Conservation (phyloP, 2,797 vertebrate genomes). For the Serranus cabrilla region DNA sequence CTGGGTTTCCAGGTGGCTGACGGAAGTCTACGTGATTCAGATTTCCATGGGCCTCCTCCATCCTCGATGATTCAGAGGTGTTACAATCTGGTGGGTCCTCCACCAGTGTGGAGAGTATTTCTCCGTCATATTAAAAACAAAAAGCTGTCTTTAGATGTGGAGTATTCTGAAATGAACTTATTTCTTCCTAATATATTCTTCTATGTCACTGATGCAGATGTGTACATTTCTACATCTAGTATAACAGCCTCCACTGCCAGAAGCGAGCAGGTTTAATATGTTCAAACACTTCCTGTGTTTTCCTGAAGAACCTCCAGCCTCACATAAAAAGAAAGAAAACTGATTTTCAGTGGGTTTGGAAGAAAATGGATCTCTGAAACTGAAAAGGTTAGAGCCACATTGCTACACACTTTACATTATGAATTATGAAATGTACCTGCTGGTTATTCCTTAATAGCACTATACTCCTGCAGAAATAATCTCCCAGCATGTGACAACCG, state of each 20-base stretch:
- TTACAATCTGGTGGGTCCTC: not conserved
- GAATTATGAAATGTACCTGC: not conserved
- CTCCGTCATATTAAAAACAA: not conserved
- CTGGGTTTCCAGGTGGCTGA: not conserved
- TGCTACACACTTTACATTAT: not conserved
- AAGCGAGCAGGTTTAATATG: constrained; percentile 54
- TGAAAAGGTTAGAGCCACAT: not conserved
- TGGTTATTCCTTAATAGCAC: too few relatives aligned
- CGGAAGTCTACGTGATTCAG: not conserved
- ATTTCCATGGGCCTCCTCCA: not conserved
- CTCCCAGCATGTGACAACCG: not conserved
- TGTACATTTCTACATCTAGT: not conserved
- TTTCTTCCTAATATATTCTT: too few relatives aligned
- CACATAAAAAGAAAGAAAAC: not conserved
- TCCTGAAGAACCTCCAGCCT: not conserved
- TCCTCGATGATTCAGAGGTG: not conserved
- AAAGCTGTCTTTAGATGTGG: not conserved
- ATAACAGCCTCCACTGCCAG: constrained; percentile 33
- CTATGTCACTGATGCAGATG: too few relatives aligned
- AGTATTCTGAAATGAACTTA: not conserved
- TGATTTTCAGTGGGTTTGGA: not conserved
- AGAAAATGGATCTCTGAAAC: not conserved
- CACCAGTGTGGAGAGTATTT: not conserved
- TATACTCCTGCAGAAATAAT: not conserved
- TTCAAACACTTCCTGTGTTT: constrained; percentile 40